Evolutionary conservation across 2,797 vertebrate genomes (phyloP).

Genomic region (Eremophila alpestris): DNA sequence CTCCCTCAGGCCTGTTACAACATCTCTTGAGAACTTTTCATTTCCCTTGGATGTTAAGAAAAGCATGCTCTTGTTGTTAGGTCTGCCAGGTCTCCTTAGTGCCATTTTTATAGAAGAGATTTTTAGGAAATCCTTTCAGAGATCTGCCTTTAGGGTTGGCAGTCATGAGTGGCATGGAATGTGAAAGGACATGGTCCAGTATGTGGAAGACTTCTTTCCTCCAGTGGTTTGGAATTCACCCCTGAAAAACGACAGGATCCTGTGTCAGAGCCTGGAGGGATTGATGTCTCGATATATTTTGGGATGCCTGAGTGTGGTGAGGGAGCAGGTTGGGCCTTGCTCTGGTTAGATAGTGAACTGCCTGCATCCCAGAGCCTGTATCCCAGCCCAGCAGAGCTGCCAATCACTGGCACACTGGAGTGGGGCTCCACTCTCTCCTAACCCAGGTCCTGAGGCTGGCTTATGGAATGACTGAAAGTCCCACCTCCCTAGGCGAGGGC

Average conservation of each 20-base stretch:
- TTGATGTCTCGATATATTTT: accelerated
- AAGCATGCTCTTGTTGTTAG: neutral
- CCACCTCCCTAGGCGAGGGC: neutral
- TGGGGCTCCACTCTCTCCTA: neutral
- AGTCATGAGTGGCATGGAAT: neutral
- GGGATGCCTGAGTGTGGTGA: neutral
- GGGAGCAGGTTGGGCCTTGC: accelerated
- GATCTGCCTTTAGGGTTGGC: neutral
- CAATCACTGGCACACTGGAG: too few relatives aligned
- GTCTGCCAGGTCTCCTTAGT: neutral
- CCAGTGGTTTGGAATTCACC: neutral
- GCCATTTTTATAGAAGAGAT: neutral
- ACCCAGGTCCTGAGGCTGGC: too few relatives aligned
- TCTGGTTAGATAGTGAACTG: neutral
- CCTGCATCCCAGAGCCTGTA: neutral
- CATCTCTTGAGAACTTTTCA: neutral
- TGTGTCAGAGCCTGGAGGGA: neutral
- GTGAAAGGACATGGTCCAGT: neutral
- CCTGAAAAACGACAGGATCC: neutral
- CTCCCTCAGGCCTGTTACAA: neutral
- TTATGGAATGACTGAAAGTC: neutral
- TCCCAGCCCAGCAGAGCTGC: neutral
- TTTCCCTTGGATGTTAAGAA: neutral
- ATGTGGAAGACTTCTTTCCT: neutral
- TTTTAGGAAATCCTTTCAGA: neutral